Evolutionary conservation across 2,113 vertebrate species (phyloP).

Genomic region (Ceratotherium simum): DNA sequence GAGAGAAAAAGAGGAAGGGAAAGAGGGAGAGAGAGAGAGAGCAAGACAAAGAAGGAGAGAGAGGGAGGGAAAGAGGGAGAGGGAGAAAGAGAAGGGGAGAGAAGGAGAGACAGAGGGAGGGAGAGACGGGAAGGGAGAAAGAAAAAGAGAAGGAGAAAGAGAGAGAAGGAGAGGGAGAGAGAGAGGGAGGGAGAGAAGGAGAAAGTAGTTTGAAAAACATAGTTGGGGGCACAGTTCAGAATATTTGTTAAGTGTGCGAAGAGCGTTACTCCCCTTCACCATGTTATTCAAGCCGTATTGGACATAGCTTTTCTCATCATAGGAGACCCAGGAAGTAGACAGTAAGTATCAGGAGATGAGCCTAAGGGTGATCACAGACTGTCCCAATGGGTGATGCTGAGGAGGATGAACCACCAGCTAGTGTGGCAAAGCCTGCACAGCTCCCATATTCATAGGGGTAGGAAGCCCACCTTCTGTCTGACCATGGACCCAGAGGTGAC

Average conservation of each 20-base stretch:
- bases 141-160: neutral
- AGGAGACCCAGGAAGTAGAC: neutral
- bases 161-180: accelerated
- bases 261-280: neutral
- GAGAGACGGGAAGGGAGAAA: no score
- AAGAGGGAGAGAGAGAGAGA: accelerated
- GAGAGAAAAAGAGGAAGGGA: no score
- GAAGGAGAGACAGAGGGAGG: no score
- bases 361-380: accelerated
- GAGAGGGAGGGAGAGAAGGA: neutral
- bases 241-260: neutral
- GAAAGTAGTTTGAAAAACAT: neutral
- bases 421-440: neutral
- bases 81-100: neutral
- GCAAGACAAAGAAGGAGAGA: accelerated
- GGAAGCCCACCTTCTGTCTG: neutral
- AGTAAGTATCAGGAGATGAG: neutral
- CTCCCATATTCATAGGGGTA: accelerated
- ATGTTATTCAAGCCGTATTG: neutral
- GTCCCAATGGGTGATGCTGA: accelerated
- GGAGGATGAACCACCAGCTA: accelerated
- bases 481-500: neutral
- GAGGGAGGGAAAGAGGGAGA: no score
- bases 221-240: neutral
- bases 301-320: neutral